Evolutionary conservation across 2,888 invertebrate species (phyloP), one percentile per base, ranked within the genome.

Genomic region (Gerris lacustris): DNA sequence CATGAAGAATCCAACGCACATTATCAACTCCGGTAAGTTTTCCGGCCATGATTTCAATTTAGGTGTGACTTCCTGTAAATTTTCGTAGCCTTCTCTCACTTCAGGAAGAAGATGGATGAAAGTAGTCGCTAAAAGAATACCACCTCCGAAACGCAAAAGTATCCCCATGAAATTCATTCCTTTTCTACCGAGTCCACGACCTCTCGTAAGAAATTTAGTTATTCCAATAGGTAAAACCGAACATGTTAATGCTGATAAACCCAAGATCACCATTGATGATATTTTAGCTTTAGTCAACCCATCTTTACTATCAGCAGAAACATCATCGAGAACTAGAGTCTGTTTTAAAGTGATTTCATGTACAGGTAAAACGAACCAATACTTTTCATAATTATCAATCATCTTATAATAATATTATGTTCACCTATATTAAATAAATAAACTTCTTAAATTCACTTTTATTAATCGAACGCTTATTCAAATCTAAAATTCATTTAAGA

Each of bases 241-340:
- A 77, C 91, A 87, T 18, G 88, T 78, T 78, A 90, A 85, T 64
- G 93, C 92, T 31, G 90, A 87, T 71, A 83, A 79, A 77, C 92
- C 90, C 17, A 95, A 84, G 44, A 90, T 87, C 63, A 84, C 82
- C 88, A 94, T 91, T 1, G 94, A 87, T 6, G 90, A 86, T 31
- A 86, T 84, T 81, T 94, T 94, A n/a, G 92, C 91, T 47, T 86
- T 76, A 31, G 89, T 79, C 7, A 88, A 62, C 44, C 71, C 72
- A n/a, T 55, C 70, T 17, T 64, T 55, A 55, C 15, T 15, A 9
- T 9, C 11, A 9, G 55, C 11, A 55, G 55, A 55, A 2, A 11
- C 55, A 11, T 55, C 15, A 9, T 11, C 2, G 15, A 11, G 9
- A 55, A 11, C 9, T 55, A 15, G 15, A 55, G 9, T 11, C 11